These are phyloP conservation scores for Macroteleia sp. DNA, from an alignment of 2,888 invertebrate genomes.

Conservation along the genomic window DNA sequence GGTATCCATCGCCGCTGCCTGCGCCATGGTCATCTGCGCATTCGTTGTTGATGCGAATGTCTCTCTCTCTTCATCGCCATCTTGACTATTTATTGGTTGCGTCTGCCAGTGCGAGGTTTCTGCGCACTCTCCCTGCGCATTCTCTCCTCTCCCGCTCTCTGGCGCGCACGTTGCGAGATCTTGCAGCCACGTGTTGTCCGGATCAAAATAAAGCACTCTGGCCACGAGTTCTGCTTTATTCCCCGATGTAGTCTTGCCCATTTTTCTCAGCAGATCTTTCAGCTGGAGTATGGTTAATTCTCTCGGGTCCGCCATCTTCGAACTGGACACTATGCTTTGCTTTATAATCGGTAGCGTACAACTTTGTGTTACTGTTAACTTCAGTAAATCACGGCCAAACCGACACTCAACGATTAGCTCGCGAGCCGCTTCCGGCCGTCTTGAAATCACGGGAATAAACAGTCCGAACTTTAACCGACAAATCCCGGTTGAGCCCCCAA, in stretches of 20 bases:
- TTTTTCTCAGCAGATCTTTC: not conserved
- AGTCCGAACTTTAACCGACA: too few relatives aligned
- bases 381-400: too few relatives aligned
- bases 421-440: too few relatives aligned
- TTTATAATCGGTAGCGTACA: too few relatives aligned
- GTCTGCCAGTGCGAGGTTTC: not conserved
- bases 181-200: not conserved
- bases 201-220: not conserved
- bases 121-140: not conserved
- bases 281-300: not conserved
- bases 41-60: not conserved
- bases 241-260: not conserved
- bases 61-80: not conserved
- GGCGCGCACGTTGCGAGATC: not conserved
- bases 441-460: too few relatives aligned
- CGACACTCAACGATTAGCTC: too few relatives aligned
- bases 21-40: not conserved
- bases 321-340: too few relatives aligned
- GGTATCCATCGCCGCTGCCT: not conserved
- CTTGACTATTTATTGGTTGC: not conserved
- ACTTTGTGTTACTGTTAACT: too few relatives aligned
- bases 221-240: not conserved
- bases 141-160: not conserved
- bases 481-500: too few relatives aligned
- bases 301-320: not conserved